Base-by-base conservation (phyloP, 2,888 invertebrate genomes). In the Netelia inedita region DNA sequence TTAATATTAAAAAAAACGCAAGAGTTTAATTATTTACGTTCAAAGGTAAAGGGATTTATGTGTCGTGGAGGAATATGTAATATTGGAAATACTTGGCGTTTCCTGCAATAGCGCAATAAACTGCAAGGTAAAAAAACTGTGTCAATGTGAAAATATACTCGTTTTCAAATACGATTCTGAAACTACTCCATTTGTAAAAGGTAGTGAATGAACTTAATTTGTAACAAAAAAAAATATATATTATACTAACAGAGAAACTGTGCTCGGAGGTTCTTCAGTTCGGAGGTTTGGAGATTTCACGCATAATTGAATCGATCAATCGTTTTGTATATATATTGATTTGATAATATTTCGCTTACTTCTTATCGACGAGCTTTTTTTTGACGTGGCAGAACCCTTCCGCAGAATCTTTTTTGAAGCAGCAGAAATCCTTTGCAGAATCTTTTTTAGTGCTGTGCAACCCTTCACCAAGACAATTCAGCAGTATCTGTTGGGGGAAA, bases 71-170 rank as follows among this genome's bases (percentile, higher is more conserved):
- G 28, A 23, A 28, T 11, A 35, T 1, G 21, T 61, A 23, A 61
- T 61, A 61, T 61, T 61, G 61, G 11, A 23, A 28, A 61, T 28
- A 28, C 28, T 28, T 28, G 28, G 28, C 3, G 11, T 23, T 61
- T 61, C 28, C 61, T 61, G 28, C 5, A 11, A 28, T 28, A 23
- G 5, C 28, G 21, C 61, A 68, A 50, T 21, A 68, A 43, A 68
- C 46, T 68, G 21, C 50, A 50, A 68, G 14, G 50, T 68, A 68
- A 68, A 46, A 50, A 68, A 68, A 65, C 63, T 65, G 43, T 43
- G 43, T 41, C 65, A 65, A 43, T 63, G 35, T 35, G 6, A 28
- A 63, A 35, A 63, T 28, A 35, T 28, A 28, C 28, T 14, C 5
- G 28, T 35, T 28, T 28, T 5, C 28, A 28, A 28, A 28, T 28